Evolutionary conservation across 2,797 vertebrate species (phyloP), one percentile per base, ranked within the genome.

Genomic region (Mallotus villosus): DNA sequence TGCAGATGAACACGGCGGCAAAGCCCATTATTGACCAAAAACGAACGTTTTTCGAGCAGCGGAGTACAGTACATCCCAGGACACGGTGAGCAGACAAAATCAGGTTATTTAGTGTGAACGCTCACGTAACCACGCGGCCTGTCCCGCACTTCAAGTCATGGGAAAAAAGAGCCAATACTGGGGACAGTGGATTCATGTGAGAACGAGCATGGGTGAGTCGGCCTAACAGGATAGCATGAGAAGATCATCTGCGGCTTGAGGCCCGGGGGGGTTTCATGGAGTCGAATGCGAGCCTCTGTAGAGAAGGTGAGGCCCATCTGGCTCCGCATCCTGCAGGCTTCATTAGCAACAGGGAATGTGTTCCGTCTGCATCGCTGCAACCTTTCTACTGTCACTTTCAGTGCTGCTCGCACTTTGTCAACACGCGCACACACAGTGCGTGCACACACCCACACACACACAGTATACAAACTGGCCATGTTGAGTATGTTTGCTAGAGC

Each of bases 301-400:
- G 57, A 69, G 61, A 11, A 11, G 73, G 72, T 49, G 73, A 72
- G 61, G 61, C 74, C 49, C 73, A 81, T 79, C 79, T 84, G 73
- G 67, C 66, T 63, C 61, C 7, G 37, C 19, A 17, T 22, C 17
- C n/a, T 24, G n/a, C 34, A 11, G 24, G n/a, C 34, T 21, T 19
- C 32, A 63, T n/a, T 8, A 32, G 21, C 32, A 37, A 16, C 34
- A 17, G 24, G 49, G 22, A 49, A 22, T 29, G 58, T 73, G 25
- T 16, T 37, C 51, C 57, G 32, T 57, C 59, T 58, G n/a, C 21
- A 16, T 63, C 12, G 3, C 34, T 21, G 11, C 11, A 49, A 21
- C 21, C n/a, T 75, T 73, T 69, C 55, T 64, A 21, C 58, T 63
- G 46, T 24, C 66, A 58, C 62, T 55, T 34, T 27, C 63, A 59